Evolutionary conservation across 2,797 vertebrate species (phyloP).

Genomic region (Cottoperca gobio): DNA sequence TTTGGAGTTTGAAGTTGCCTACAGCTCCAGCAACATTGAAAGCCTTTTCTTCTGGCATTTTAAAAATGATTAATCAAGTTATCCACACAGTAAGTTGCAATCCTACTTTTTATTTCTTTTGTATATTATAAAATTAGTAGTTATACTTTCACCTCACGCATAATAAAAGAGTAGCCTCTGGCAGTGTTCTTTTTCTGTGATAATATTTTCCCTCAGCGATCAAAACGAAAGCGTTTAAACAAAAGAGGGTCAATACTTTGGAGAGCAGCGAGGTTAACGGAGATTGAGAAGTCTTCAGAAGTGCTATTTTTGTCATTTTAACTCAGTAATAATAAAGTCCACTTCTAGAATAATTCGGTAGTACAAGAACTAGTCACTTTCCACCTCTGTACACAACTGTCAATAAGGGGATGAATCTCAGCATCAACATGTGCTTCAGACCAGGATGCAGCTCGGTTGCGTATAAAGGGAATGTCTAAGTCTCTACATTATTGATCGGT

Average conservation of each 20-base stretch:
- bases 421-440: conserved; percentile 48
- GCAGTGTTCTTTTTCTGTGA: neutral
- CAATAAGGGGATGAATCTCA: conserved; percentile 30
- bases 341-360: conserved; percentile 5
- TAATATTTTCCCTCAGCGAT: neutral
- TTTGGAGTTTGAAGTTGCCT: neutral
- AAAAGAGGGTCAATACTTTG: neutral
- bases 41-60: neutral
- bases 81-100: neutral
- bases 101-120: neutral
- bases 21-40: neutral
- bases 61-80: neutral
- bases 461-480: conserved; percentile 53
- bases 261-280: neutral
- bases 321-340: neutral
- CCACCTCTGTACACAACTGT: conserved; percentile 37
- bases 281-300: neutral
- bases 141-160: neutral
- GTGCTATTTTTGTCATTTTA: neutral
- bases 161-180: neutral
- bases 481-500: conserved; percentile 42
- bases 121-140: neutral
- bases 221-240: neutral
- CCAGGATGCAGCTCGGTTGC: conserved; percentile 33
- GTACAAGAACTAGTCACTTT: conserved; percentile 35